Evolutionary conservation across 2,113 vertebrate genomes (phyloP), one percentile per base, ranked within the genome.

Genomic region (Planiliza haematocheilus): DNA sequence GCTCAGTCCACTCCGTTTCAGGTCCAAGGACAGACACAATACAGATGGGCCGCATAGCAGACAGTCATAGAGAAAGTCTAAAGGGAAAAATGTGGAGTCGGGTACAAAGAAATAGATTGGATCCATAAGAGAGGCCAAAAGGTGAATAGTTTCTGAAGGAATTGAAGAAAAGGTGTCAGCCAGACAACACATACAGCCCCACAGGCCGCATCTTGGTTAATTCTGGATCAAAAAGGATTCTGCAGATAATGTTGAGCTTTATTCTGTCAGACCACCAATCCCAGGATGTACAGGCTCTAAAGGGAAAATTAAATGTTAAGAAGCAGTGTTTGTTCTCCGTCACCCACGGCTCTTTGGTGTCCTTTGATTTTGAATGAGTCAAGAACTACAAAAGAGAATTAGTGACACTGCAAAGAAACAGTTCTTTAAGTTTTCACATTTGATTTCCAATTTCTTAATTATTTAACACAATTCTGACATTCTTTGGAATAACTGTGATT

Each of bases 11-110:
- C 51, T 39, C 24, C 20, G 10, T 62, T 68, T 74, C 67, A 56
- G 56, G 41, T 51, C 69, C 70, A 84, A 84, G 82, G 78, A 82
- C 77, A 67, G 48, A 82, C 43, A 77, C 46, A 57, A 64, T 64
- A 24, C 70, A 61, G 70, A 57, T 34, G 45, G 20, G 55, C 57
- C 18, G 36, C 51, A 8, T 13, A 63, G 60, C 61, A 85, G 53
- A 62, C 42, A 13, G 37, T 8, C 18, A 36, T 43, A 45, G 46
- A 14, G 52, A 18, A 68, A 6, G 12, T 2, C n/a, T 11, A n/a
- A 38, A 55, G 61, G 14, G 46, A 36, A 59, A 68, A 38, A 46
- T 24, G 55, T 38, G 63, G 41, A 45, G 18, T 16, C 13, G 6
- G 56, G 46, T 36, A 59, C 20, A 52, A 52, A 53, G 18, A 16